These are phyloP conservation scores for cat (Felis catus) DNA, from an alignment of 2,113 vertebrate species.

Conservation along the genomic window DNA sequence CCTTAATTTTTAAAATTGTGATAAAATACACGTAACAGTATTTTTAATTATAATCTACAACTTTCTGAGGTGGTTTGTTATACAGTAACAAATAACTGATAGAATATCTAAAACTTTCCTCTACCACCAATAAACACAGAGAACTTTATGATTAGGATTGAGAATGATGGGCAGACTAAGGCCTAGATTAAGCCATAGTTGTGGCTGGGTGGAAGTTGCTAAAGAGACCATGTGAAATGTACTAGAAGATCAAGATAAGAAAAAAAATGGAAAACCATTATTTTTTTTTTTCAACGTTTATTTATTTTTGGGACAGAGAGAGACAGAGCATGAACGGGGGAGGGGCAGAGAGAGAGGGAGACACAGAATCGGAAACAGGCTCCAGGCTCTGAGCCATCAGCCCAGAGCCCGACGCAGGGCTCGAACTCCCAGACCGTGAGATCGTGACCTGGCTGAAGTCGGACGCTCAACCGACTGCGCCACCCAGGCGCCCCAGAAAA, in stretches of 20 bases:
- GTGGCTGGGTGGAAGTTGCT: not conserved
- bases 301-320: too few species aligned
- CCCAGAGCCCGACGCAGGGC: too few species aligned
- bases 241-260: not conserved
- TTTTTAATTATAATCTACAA: not conserved
- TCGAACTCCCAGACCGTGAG: too few species aligned
- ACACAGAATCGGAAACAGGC: too few species aligned
- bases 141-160: not conserved
- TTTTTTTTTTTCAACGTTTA: too few species aligned
- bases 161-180: not conserved
- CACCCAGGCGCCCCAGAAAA: not conserved
- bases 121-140: not conserved
- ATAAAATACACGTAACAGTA: not conserved
- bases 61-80: not conserved
- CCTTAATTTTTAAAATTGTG: slow-evolving; percentile 2
- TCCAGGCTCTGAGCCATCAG: too few species aligned
- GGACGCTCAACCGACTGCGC: too few species aligned
- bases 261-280: not conserved
- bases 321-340: too few species aligned
- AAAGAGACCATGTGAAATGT: not conserved
- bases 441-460: too few species aligned
- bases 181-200: not conserved
- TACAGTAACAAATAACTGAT: not conserved
- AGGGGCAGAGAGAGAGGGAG: too few species aligned
- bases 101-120: not conserved